Evolutionary conservation across 2,888 invertebrate species (phyloP), one percentile per base, ranked within the genome.

Genomic region (Rhaphigaster nebulosa): DNA sequence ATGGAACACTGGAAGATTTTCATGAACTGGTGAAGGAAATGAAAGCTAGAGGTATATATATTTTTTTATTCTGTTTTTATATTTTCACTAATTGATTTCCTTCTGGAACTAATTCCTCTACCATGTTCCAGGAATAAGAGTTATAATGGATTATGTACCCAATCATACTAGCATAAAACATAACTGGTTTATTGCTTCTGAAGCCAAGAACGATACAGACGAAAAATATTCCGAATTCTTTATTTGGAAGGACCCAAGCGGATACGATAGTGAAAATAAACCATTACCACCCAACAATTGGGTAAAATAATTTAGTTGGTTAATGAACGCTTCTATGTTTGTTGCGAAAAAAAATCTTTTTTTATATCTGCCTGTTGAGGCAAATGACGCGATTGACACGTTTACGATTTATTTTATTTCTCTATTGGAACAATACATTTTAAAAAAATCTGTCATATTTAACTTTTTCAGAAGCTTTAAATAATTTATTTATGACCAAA

Each of bases 1-100:
- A 95, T 92, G 96, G 96, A 1, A 95, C 94, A 0, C 92, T 96
- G 93, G 93, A 93, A 0, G 96, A 96, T 92, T 96, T 96, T 92
- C 93, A 94, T 1, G 92, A 92, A 0, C 92, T 95, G 12, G 92
- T 94, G 0, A 91, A 92, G 0, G 93, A 93, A 76, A 94, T 95
- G 0, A 94, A 94, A 26, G 91, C 92, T 0, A 92, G 94, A 6
- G 94, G 93, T 91, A 60, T 70, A 54, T n/a, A n/a, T 70, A 20
- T 76, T 2, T 38, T 34, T 76, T 18, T 23, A 80, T 26, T 20
- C 18, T 13, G 12, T 26, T 4, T 8, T 45, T 45, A 4, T 45
- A n/a, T 15, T 18, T 26, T n/a, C n/a, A 45, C 12, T 26, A 4
- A 45, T n/a, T 15, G 1, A 45, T 38, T 76, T 1, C 10, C 26